These are phyloP conservation scores for Globicephala melas DNA, from an alignment of 2,113 vertebrate genomes.

Conservation along the genomic window DNA sequence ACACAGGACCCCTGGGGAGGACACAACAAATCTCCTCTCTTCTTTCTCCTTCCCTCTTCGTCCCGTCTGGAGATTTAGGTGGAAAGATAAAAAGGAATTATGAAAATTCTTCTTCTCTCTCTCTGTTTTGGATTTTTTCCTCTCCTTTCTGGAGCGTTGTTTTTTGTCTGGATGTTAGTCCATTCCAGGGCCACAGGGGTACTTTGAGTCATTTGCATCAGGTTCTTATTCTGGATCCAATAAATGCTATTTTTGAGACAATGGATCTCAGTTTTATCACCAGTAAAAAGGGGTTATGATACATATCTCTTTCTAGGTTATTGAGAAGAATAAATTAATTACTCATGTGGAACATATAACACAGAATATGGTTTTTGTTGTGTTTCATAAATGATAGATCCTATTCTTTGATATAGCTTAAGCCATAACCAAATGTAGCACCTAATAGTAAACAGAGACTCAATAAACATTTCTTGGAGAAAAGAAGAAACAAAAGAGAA, in stretches of 20 bases:
- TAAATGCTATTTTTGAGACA: background rate
- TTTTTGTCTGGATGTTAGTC: background rate
- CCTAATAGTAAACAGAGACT: background rate
- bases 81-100: background rate
- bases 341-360: background rate
- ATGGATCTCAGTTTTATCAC: background rate
- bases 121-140: background rate
- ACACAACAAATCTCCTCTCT: too few species aligned
- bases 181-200: background rate
- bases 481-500: background rate
- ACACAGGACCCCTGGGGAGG: too few species aligned
- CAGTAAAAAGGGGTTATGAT: too few species aligned
- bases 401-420: background rate
- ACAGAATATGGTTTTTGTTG: background rate
- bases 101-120: background rate
- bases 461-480: background rate
- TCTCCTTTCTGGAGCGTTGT: background rate
- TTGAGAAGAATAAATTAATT: background rate
- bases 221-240: background rate
- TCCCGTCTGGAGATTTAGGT: background rate
- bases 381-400: background rate
- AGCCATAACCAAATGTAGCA: background rate
- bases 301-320: background rate
- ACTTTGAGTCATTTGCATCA: background rate
- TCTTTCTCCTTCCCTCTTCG: background rate